Conservation (phyloP, 2,888 invertebrate genomes). For the Villa cingulata region DNA sequence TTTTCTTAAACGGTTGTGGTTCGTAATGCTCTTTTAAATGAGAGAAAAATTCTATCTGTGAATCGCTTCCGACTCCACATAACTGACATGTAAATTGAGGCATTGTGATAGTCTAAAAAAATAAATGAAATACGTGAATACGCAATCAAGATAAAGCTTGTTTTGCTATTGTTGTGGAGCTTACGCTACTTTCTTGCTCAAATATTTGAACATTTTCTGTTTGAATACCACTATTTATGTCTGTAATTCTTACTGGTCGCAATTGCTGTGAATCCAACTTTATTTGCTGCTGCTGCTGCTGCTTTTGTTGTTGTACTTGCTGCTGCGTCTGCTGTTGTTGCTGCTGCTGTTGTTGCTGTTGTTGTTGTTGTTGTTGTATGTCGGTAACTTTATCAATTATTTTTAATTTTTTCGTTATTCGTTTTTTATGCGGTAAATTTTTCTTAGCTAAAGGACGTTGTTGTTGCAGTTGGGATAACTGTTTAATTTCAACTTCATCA, state of each 20-base stretch:
- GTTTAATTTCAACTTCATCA: not conserved
- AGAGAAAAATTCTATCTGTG: conserved; percentile 72
- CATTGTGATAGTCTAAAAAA: conserved; percentile 1
- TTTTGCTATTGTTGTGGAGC: too few species aligned
- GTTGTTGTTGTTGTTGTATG: not conserved
- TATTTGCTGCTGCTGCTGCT: not conserved
- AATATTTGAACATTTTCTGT: not conserved
- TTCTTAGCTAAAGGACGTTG: conserved; percentile 37
- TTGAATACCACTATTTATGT: not conserved
- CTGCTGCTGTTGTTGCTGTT: not conserved
- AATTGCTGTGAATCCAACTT: not conserved
- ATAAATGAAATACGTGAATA: not conserved
- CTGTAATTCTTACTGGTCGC: not conserved
- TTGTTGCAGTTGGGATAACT: not conserved
- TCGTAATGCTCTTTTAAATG: conserved; percentile 75
- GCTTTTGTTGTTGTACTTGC: not conserved
- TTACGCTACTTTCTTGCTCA: conserved; percentile 7
- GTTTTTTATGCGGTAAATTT: conserved; percentile 73
- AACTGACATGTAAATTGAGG: conserved; percentile 48
- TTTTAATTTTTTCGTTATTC: conserved; percentile 64
- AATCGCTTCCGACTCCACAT: conserved; percentile 59
- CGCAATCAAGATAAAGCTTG: too few species aligned
- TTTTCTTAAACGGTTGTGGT: conserved; percentile 29
- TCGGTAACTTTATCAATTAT: conserved; percentile 15
- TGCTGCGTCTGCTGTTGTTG: not conserved